Evolutionary conservation across 2,113 vertebrate species (phyloP).

Genomic region (Bothrops jararaca): DNA sequence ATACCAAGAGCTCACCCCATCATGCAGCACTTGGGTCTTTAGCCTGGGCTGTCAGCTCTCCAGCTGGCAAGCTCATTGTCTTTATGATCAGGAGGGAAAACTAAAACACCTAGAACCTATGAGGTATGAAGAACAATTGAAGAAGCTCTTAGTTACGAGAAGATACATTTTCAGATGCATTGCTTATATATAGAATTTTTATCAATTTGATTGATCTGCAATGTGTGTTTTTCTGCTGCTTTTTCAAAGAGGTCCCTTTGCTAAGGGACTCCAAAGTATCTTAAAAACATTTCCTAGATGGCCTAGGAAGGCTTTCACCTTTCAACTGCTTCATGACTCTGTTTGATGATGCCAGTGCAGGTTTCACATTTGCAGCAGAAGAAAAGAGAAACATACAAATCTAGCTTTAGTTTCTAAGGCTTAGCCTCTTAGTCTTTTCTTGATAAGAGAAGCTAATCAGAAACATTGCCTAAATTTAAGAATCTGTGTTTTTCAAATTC

Average conservation of each 20-base stretch:
- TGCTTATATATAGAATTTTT: background rate
- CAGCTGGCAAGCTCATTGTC: background rate
- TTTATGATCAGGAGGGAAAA: background rate
- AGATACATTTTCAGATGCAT: background rate
- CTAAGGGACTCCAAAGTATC: background rate
- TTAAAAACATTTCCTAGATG: background rate
- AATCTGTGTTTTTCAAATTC: background rate
- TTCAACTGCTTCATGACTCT: background rate
- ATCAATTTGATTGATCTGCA: background rate
- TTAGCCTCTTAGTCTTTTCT: background rate
- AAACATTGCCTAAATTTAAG: conserved; percentile 9
- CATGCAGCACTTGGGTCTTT: background rate
- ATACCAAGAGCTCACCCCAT: background rate
- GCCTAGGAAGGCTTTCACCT: background rate
- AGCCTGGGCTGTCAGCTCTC: background rate
- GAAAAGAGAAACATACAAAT: background rate
- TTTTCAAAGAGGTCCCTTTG: background rate
- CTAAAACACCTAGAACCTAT: background rate
- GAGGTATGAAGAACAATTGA: background rate
- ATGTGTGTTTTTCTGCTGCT: background rate
- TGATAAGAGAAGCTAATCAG: background rate
- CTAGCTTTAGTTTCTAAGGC: background rate
- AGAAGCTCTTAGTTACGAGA: background rate
- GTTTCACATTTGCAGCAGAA: background rate
- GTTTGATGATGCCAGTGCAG: background rate